phyloP scores from a whole-genome alignment of 64 coral and sea anemone species.

The Stichodactyla mertensii region DNA sequence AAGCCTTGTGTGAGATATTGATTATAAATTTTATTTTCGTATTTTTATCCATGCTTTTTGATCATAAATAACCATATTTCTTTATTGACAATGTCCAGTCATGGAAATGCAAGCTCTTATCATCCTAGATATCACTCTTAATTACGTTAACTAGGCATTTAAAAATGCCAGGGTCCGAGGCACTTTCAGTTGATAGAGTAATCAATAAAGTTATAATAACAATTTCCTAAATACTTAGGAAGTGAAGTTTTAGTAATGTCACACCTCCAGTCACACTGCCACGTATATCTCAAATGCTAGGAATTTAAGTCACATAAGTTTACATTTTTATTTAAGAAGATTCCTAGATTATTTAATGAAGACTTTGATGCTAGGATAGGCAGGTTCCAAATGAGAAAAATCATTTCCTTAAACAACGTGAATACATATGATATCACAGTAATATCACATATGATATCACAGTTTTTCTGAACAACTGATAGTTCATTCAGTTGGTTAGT shows the following conservation, averaged over 20 bases:
- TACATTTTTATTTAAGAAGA: too few species aligned
- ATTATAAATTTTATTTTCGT: neutral
- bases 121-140: neutral
- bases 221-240: neutral
- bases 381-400: too few species aligned
- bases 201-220: neutral
- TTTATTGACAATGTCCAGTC: neutral
- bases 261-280: neutral
- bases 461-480: too few species aligned
- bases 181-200: neutral
- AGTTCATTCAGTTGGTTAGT: too few species aligned
- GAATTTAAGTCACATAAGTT: too few species aligned
- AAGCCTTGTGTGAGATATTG: neutral
- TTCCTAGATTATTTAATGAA: too few species aligned
- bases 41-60: neutral
- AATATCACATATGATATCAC: too few species aligned
- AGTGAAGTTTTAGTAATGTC: neutral
- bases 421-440: too few species aligned
- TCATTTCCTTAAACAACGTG: too few species aligned
- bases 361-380: too few species aligned
- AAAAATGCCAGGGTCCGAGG: neutral
- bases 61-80: neutral
- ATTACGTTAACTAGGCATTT: neutral
- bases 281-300: neutral
- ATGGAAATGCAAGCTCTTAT: too few species aligned